phyloP scores from a whole-genome alignment of 2,888 invertebrate genomes.

The Coelinius sp. region DNA sequence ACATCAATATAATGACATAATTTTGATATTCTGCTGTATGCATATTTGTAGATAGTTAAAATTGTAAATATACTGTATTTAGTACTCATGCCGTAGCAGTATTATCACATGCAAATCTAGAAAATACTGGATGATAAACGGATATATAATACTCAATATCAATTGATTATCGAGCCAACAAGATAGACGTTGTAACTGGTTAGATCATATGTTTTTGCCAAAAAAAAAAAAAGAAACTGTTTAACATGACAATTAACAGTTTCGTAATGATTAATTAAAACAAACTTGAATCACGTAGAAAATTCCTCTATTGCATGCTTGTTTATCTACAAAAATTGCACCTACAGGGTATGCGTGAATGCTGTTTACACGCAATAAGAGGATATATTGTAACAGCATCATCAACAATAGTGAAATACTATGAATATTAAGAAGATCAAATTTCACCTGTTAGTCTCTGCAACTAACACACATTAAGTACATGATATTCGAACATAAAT shows the following conservation, averaged over 20 bases:
- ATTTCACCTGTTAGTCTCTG: neutral
- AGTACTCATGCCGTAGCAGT: slow-evolving; percentile 59
- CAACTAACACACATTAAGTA: neutral
- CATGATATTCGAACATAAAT: neutral
- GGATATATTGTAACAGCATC: neutral
- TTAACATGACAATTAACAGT: neutral
- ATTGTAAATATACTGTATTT: slow-evolving; percentile 23
- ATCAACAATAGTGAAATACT: neutral
- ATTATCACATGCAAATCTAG: slow-evolving; percentile 56
- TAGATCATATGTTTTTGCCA: neutral
- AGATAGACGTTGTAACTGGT: neutral
- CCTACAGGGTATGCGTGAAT: slow-evolving; percentile 5
- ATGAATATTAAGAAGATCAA: neutral
- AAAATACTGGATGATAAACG: neutral
- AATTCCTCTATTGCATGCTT: neutral
- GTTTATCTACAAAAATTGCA: neutral
- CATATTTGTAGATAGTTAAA: slow-evolving; percentile 28
- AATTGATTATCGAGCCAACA: neutral
- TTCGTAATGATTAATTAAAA: neutral
- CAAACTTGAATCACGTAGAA: neutral
- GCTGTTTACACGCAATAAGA: neutral
- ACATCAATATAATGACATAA: neutral
- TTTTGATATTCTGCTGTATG: slow-evolving; percentile 20
- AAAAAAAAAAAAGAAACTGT: too few species aligned
- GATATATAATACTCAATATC: neutral